A percentile compares a stretch with the other conserved stretches of the same genome.
phyloP scores from a whole-genome alignment of 2,797 vertebrate species.

The Brachyrhaphis roseni region DNA sequence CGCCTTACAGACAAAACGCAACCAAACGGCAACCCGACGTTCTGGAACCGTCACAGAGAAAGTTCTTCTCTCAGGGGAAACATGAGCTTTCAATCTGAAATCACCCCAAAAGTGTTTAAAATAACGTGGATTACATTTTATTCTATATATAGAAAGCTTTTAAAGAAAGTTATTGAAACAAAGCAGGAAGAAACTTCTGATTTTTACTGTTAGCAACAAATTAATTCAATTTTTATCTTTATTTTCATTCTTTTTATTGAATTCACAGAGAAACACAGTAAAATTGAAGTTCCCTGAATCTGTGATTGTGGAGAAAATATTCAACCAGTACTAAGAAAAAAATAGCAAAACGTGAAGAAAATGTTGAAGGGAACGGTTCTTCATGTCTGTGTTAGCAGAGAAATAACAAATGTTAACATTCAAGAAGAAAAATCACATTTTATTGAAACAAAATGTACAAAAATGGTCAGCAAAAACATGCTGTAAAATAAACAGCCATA shows the following conservation, averaged over 20 bases:
- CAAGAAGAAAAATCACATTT: slow-evolving; percentile 34
- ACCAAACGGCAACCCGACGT: background rate
- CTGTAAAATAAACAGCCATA: slow-evolving; percentile 11
- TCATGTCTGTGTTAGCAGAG: background rate
- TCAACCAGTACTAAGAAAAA: background rate
- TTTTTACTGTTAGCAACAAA: background rate
- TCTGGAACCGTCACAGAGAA: background rate
- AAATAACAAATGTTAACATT: background rate
- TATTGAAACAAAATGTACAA: slow-evolving; percentile 49
- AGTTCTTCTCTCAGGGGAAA: background rate
- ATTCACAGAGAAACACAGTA: background rate
- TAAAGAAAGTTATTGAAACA: background rate
- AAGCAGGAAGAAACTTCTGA: background rate
- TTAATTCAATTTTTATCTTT: background rate
- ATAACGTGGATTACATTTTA: too few relatives aligned
- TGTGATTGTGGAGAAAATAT: background rate
- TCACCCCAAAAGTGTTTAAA: background rate
- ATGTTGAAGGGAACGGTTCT: background rate
- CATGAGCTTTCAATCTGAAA: background rate
- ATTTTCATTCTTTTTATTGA: background rate
- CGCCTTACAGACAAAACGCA: background rate
- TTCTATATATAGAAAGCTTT: too few relatives aligned
- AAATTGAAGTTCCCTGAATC: background rate
- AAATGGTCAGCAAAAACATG: slow-evolving; percentile 38
- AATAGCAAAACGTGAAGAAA: background rate